Percentiles rank a stretch among this genome's conserved stretches.
Evolutionary conservation across 2,797 vertebrate species (phyloP).

Genomic region (Chromobotia macracanthus): DNA sequence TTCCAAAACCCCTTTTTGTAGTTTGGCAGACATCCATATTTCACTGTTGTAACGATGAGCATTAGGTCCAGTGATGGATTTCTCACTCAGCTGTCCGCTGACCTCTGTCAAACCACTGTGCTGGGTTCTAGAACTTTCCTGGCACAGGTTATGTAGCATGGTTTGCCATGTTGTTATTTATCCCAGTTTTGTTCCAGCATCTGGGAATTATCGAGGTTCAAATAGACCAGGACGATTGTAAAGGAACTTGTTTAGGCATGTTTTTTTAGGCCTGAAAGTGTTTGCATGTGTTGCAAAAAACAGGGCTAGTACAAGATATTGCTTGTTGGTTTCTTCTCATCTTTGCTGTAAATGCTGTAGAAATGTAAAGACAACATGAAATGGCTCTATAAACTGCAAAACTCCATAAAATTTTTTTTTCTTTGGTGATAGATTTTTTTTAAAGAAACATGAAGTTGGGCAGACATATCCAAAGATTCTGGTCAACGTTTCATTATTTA

Average conservation of each 20-base stretch:
- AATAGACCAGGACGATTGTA: neutral
- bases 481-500: too few relatives aligned
- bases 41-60: conserved; percentile 27
- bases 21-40: neutral
- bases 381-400: neutral
- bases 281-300: neutral
- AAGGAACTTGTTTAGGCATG: conserved; percentile 15
- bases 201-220: neutral
- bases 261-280: too few relatives aligned
- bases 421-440: neutral
- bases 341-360: neutral
- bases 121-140: conserved; percentile 31
- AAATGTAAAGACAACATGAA: neutral
- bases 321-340: neutral
- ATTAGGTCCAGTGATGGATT: conserved; percentile 38
- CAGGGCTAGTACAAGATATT: neutral
- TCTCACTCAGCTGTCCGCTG: conserved; percentile 33
- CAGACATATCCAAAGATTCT: too few relatives aligned
- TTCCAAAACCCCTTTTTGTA: conserved; percentile 1
- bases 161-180: neutral
- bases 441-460: neutral
- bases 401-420: neutral
- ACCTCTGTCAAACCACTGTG: conserved; percentile 2
- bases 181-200: neutral
- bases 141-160: neutral